Evolutionary conservation across 2,113 vertebrate genomes (phyloP), one percentile per base, ranked within the genome.

Genomic region (Mormyrus iriodes): DNA sequence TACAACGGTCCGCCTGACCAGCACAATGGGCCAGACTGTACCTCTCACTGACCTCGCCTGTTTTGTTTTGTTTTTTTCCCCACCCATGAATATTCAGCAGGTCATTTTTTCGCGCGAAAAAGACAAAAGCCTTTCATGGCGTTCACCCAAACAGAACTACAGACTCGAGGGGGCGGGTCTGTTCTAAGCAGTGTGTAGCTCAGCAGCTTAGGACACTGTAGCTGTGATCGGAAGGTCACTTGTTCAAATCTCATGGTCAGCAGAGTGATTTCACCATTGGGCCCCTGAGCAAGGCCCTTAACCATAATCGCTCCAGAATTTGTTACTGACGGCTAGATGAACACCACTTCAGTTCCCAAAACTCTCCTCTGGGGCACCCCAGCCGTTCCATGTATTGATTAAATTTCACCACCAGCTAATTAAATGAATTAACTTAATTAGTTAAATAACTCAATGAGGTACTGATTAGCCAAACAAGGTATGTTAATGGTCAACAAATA

Each of bases 21-120:
- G 4, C 84, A 89, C 88, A 86, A 89, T 86, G 42, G 46, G 44
- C 55, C 15, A 84, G 46, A 73, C 42, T 73, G 89, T 89, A 86
- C 84, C 84, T 86, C 89, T 44, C 89, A 39, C 73, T 82, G 88
- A 86, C 58, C 88, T 86, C 85, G 17, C 24, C n/a, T 35, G 89
- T 61, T 89, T n/a, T 83, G 85, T 73, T 89, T 31, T 3, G 27
- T 31, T 69, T 69, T 52, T 69, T 85, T 86, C 55, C 55, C 27
- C 6, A 46, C 42, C 27, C 61, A 85, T 89, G 44, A 89, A 86
- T 89, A 89, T 89, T 69, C 52, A 69, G 24, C 35, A 31, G 58
- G 53, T 69, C 46, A 86, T 89, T 89, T 82, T 69, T 86, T 39
- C 58, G 83, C 24, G 35, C n/a, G 15, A 31, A 69, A 69, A 69